Evolutionary conservation across 2,113 vertebrate genomes (phyloP).

Genomic region (Platysteira castanea): DNA sequence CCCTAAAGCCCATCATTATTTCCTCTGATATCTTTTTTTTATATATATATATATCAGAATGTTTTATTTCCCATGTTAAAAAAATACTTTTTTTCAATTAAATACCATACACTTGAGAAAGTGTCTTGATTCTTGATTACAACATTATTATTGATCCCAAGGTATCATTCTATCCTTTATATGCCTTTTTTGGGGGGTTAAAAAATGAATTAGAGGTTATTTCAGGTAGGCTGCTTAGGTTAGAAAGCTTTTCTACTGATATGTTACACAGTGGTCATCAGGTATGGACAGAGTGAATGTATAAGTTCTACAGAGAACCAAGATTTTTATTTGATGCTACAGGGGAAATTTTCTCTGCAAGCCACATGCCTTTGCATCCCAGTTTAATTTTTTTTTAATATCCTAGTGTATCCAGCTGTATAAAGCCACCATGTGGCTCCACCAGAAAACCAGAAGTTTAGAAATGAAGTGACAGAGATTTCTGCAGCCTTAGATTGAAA

Average conservation of each 20-base stretch:
- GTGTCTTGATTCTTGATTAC: background rate
- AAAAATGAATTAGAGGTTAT: background rate
- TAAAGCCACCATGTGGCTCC: background rate
- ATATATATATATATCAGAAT: background rate
- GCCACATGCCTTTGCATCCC: conserved; percentile 20
- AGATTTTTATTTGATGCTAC: conserved; percentile 22
- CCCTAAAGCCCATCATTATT: background rate
- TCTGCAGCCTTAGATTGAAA: background rate
- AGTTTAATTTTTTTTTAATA: background rate
- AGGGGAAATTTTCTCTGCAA: conserved; percentile 26
- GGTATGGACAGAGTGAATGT: background rate
- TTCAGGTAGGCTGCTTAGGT: background rate
- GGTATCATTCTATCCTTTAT: background rate
- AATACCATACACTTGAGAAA: background rate
- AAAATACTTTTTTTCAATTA: background rate
- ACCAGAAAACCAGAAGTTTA: background rate
- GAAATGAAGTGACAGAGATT: conserved; percentile 8
- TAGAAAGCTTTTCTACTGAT: background rate
- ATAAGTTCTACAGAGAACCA: background rate
- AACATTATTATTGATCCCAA: background rate
- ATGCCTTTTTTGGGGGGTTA: background rate
- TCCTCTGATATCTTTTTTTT: background rate
- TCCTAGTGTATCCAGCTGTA: background rate
- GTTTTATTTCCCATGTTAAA: background rate
- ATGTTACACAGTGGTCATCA: background rate